Base-by-base conservation (phyloP, 2,797 vertebrate species). In the Coendou prehensilis region DNA sequence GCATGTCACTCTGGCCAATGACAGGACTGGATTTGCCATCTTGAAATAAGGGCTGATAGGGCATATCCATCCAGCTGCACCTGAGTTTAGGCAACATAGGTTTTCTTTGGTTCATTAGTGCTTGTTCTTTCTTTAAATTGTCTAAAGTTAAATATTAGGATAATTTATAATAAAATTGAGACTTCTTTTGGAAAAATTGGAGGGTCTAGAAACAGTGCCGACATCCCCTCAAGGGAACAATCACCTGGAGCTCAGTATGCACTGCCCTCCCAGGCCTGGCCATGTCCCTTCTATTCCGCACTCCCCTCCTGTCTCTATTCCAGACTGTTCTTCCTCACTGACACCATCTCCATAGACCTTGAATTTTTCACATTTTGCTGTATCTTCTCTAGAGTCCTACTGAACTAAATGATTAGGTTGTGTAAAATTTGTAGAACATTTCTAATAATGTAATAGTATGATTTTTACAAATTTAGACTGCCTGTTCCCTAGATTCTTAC, bases 111-210 rank as follows among this genome's bases (percentile, higher is more conserved):
- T 82, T 89, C 54, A 30, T 14, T 83, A 14, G 9, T 50, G 5
- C 20, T 9, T 54, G 28, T 13, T 50, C 93, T 61, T 88, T 80
- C 75, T 41, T 63, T 89, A 78, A 80, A 87, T 15, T 71, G 1
- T 56, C 52, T 18, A 18, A 47, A 80, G 15, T 76, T 81, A 89
- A 89, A 69, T 82, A 86, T 37, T 75, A 80, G 6, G 33, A 61
- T 87, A 75, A 69, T 78, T 97, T 89, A 56, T 30, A 94, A 64
- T 67, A 47, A 80, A 96, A 89, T 75, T 6, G 52, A 37, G 6
- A 5, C 14, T 76, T 69, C 54, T 80, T 73, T 86, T 63, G 13
- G 14, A 57, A 76, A 67, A 71, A 33, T 33, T 73, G 0, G 22
- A 61, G 47, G 18, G 30, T 47, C 47, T 69, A 75, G n/a, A n/a